Evolutionary conservation across 2,113 vertebrate genomes (phyloP).

Genomic region (Amphiprion ocellaris): DNA sequence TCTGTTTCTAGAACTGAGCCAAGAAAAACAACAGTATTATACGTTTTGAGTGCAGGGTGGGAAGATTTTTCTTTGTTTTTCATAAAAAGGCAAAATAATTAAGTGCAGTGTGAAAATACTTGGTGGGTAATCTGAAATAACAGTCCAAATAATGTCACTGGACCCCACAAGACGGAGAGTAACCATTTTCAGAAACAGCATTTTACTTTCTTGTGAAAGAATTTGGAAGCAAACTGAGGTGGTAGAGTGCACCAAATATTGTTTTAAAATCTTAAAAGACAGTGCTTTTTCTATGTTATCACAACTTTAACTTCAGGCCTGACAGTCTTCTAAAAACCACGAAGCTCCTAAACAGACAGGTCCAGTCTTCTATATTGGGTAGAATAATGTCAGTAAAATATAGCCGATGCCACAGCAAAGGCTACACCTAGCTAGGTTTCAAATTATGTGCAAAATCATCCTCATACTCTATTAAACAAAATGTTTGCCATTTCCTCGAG

Average conservation of each 20-base stretch:
- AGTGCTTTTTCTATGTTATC: not conserved
- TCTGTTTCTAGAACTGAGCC: conserved; percentile 19
- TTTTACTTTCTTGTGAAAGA: conserved; percentile 44
- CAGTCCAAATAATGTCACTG: conserved; percentile 18
- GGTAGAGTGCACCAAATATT: conserved; percentile 24
- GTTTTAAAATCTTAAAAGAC: conserved; percentile 12
- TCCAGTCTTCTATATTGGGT: conserved; percentile 17
- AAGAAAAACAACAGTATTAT: conserved; percentile 9
- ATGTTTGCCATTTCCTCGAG: conserved; percentile 40
- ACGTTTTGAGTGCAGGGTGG: conserved; percentile 17
- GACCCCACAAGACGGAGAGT: conserved; percentile 18
- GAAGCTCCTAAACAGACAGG: conserved; percentile 13
- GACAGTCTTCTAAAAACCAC: conserved; percentile 34
- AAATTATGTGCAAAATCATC: conserved; percentile 74
- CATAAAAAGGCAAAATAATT: conserved; percentile 48
- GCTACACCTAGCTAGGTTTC: conserved; percentile 43
- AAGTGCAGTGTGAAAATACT: conserved; percentile 52
- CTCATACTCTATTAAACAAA: conserved; percentile 49
- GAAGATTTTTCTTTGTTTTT: not conserved
- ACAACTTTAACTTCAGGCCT: conserved; percentile 10
- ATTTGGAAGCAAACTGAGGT: conserved; percentile 16
- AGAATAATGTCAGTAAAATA: conserved; percentile 44
- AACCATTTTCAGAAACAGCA: conserved; percentile 8
- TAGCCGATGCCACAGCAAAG: conserved; percentile 52
- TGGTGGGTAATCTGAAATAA: conserved; percentile 4